Base-by-base conservation (phyloP, 2,888 invertebrate species). In the Heliconius erato region DNA sequence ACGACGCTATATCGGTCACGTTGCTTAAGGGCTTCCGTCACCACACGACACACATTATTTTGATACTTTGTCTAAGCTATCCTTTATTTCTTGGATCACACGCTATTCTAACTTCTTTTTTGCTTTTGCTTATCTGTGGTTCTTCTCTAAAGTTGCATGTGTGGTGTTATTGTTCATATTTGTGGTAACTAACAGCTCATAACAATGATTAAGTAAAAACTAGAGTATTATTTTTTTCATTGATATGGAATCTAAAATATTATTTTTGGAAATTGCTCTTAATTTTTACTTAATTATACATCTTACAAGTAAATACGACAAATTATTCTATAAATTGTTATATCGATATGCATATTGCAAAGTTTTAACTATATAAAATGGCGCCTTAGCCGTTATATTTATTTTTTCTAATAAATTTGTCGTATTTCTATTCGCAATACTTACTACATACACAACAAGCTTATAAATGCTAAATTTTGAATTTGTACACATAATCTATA, bases 71-170 rank as follows among this genome's bases (percentile, higher is more conserved):
- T 84, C 3, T 83, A 23, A 83, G 83, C 85, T 84, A 72, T 85
- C 82, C 81, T 44, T 85, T 81, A 77, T 82, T 84, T 80, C 82
- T 81, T 83, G 74, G 69, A 79, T 85, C 83, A 81, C 84, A 81
- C 32, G 84, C 86, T 86, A 83, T 82, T 79, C 83, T 79, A 79
- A 85, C 68, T 85, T 86, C 72, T 86, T 79, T 84, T 87, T 85
- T 80, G 91, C 91, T 91, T 90, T 76, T 80, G 91, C 91, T 90
- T 86, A 88, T 87, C 79, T 40, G 59, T 83, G 81, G 74, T 88
- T 85, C 86, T 87, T 83, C 83, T 85, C 79, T 79, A 74, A 79
- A 79, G 67, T 83, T 86, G 86, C 86, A 88, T 88, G 88, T 83
- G 54, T 85, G 79, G 82, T 80, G 84, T 85, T 67, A 80, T 63